Evolutionary conservation across 2,113 vertebrate species (phyloP), one percentile per base, ranked within the genome.

Genomic region (Willisornis vidua): DNA sequence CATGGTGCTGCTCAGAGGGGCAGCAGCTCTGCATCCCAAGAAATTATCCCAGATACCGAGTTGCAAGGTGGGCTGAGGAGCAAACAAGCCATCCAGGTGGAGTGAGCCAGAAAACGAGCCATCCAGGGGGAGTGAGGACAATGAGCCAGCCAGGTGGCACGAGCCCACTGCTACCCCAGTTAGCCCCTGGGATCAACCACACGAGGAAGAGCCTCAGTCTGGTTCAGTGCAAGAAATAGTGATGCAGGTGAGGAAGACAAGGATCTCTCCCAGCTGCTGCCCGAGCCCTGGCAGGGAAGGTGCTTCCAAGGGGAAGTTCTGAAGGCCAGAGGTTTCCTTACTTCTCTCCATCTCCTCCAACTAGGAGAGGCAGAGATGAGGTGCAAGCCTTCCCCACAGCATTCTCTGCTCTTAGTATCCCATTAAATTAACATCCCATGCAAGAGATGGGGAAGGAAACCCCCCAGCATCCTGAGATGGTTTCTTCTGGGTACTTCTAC

Each of bases 211-310:
- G 68, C 8, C 19, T n/a, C 74, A 43, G 35, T 18, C 57, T 28
- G 0, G 28, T 8, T 20, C 1, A 5, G 59, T 1, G 29, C 49
- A 19, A 48, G 49, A 28, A 66, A 25, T 10, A 13, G 41, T 0
- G 29, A 51, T 6, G 16, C 14, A 7, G 46, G 33, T 2, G 29
- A 41, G 46, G 33, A 87, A 58, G 5, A 35, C 14, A 7, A 55
- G 19, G 12, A 16, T 12, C 4, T 23, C 43, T 24, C 68, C 12
- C 57, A 25, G 57, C 57, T 23, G 10, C 9, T 26, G 39, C 31
- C 49, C 2, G 7, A 63, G 33, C 41, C 25, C 72, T 11, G 63
- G 48, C 24, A 54, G 62, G 31, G 28, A 86, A 58, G 52, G 19
- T 20, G 31, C 25, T 76, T 65, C 45, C 11, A 1, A 77, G 23